Evolutionary conservation across 37 sponge, comb jelly and placozoan genomes (phyloP).

Genomic region (Spongilla lacustris): DNA sequence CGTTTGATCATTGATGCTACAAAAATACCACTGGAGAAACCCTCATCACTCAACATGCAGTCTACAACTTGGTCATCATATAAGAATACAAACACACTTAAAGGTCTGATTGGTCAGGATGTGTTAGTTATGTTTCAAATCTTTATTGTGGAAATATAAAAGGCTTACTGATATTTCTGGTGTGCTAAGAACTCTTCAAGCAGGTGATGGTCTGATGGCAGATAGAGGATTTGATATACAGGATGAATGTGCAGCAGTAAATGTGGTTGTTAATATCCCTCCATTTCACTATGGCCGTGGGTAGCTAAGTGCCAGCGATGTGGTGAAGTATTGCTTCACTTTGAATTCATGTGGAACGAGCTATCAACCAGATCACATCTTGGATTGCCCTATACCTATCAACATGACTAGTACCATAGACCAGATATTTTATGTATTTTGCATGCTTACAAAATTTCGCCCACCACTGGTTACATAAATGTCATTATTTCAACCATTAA

Average conservation of each 20-base stretch:
- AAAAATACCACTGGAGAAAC: conserved; percentile 41
- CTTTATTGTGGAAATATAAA: conserved; percentile 55
- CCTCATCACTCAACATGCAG: conserved; percentile 34
- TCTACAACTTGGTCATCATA: conserved; percentile 43
- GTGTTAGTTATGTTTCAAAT: conserved; percentile 42
- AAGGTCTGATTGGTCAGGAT: conserved; percentile 56
- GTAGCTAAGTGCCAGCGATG: conserved; percentile 19
- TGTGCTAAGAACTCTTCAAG: too few species aligned
- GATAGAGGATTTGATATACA: conserved; percentile 43
- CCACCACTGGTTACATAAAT: too few species aligned
- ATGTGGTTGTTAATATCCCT: conserved; percentile 58
- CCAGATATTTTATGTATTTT: too few species aligned
- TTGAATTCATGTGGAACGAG: too few species aligned
- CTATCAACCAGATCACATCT: too few species aligned
- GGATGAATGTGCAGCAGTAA: neutral
- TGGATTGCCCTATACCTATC: too few species aligned
- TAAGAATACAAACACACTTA: conserved; percentile 57
- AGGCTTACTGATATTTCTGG: conserved; percentile 7
- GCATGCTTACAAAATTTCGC: too few species aligned
- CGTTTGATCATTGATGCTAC: conserved; percentile 54
- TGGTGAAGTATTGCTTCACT: too few species aligned
- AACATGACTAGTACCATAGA: too few species aligned
- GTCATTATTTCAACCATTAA: too few species aligned
- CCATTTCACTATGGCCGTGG: conserved; percentile 53
- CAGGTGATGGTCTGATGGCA: conserved; percentile 69